Conservation (phyloP, 2,113 vertebrate genomes). For the Butastur rufipennis region DNA sequence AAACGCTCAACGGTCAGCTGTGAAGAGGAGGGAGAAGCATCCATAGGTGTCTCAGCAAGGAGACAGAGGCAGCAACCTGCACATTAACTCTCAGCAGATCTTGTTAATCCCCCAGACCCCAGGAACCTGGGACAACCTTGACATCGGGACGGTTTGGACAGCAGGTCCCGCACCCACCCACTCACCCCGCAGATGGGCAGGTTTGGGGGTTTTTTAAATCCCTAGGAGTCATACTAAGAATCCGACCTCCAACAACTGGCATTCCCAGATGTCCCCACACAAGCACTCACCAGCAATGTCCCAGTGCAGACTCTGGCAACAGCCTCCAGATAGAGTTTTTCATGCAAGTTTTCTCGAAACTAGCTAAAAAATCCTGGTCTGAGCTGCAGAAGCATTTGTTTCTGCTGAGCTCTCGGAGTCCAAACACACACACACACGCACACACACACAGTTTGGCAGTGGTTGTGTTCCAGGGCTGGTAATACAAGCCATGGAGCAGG, state of each 20-base stretch:
- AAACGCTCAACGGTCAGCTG: neutral
- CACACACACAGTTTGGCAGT: conserved; percentile 75
- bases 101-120: neutral
- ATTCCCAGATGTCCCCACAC: neutral
- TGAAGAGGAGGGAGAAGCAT: neutral
- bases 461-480: conserved; percentile 79
- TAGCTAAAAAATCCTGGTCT: conserved; percentile 58
- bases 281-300: conserved; percentile 5
- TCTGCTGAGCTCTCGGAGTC: conserved; percentile 63
- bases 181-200: neutral
- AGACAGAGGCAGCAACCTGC: neutral
- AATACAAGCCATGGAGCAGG: conserved; percentile 76
- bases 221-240: neutral
- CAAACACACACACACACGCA: conserved; percentile 58
- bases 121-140: neutral
- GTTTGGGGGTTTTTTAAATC: neutral
- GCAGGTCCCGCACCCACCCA: neutral
- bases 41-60: neutral
- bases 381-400: conserved; percentile 70
- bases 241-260: neutral
- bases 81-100: neutral
- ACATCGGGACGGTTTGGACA: neutral
- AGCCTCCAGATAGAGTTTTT: conserved; percentile 3
- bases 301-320: neutral
- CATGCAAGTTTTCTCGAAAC: conserved; percentile 33